phyloP scores from a whole-genome alignment of 2,888 invertebrate genomes.

The Nycteola revayana region DNA sequence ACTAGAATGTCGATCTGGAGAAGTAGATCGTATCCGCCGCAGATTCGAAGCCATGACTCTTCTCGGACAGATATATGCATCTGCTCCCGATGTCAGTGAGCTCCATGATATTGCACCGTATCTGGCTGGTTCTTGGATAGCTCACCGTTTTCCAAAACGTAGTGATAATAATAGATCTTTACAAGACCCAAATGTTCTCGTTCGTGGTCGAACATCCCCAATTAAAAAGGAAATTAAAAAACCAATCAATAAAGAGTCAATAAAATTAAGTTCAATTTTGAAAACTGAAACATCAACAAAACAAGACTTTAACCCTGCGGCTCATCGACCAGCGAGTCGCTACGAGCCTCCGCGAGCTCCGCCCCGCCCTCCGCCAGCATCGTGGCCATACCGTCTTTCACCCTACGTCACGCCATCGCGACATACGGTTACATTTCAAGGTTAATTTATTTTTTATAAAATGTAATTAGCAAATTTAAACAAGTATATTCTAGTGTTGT shows the following conservation, averaged over 20 bases:
- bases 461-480: constrained; percentile 32
- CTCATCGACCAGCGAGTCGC: constrained; percentile 88
- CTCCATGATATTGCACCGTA: constrained; percentile 90
- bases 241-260: constrained; percentile 55
- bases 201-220: constrained; percentile 56
- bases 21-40: constrained; percentile 87
- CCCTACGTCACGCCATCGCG: constrained; percentile 79
- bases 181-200: constrained; percentile 58
- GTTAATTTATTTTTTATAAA: constrained; percentile 79
- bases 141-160: constrained; percentile 88
- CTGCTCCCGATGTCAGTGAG: constrained; percentile 90
- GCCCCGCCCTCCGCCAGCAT: constrained; percentile 73
- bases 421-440: constrained; percentile 89
- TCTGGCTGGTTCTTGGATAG: constrained; percentile 89
- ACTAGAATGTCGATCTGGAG: constrained; percentile 81
- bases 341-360: constrained; percentile 87
- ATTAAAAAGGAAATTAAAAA: constrained; percentile 70
- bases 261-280: constrained; percentile 74
- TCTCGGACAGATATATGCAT: constrained; percentile 90
- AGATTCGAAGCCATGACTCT: constrained; percentile 88
- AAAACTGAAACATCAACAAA: constrained; percentile 81
- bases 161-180: constrained; percentile 86
- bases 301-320: constrained; percentile 88
- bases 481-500: constrained; percentile 32
- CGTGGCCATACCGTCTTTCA: constrained; percentile 67